Percentiles rank a stretch among this genome's conserved stretches.
Conservation (phyloP, 2,113 vertebrate genomes). For the Leucoraja erinaceus region DNA sequence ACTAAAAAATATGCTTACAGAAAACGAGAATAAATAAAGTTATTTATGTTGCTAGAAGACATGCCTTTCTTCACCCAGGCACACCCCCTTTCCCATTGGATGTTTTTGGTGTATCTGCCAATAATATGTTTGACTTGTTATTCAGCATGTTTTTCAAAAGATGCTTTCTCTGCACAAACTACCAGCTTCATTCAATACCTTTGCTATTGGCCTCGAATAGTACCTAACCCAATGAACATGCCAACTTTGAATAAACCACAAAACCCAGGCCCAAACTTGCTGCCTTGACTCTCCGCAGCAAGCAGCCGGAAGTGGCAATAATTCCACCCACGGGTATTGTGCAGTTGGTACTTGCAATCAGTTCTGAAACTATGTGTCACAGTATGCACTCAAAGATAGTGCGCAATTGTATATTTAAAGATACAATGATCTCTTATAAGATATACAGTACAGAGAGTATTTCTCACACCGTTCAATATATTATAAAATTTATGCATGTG, state of each 20-base stretch:
- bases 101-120: background rate
- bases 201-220: background rate
- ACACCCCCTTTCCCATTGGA: background rate
- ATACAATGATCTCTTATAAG: background rate
- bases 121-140: background rate
- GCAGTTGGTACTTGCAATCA: background rate
- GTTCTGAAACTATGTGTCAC: background rate
- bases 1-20: background rate
- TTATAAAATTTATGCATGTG: background rate
- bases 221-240: background rate
- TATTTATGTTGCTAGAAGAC: background rate
- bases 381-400: background rate
- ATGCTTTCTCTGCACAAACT: background rate
- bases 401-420: background rate
- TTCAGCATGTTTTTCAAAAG: background rate
- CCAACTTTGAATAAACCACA: background rate
- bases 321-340: background rate
- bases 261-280: background rate
- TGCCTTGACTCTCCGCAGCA: background rate
- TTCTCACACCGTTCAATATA: background rate
- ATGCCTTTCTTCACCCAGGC: background rate
- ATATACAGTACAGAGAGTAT: background rate
- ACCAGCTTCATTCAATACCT: background rate
- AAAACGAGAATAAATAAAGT: background rate
- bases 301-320: background rate